phyloP scores from a whole-genome alignment of 2,888 invertebrate species.

The Nudaria mundana region DNA sequence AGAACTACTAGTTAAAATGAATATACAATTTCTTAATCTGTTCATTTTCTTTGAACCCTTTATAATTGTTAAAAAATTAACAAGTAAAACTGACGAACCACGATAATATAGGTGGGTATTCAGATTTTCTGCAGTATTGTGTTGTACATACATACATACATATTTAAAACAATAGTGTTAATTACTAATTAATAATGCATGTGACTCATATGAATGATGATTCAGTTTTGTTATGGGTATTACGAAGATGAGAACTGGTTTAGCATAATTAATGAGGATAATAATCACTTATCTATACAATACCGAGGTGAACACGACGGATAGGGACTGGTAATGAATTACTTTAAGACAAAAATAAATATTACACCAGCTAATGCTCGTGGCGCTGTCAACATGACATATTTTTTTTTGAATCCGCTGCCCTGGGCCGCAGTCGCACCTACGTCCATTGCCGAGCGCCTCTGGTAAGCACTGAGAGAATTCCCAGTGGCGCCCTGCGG shows the following conservation, averaged over 20 bases:
- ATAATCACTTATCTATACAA: not conserved
- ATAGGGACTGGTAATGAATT: not conserved
- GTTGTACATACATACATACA: not conserved
- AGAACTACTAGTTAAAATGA: too few species aligned
- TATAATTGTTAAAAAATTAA: too few species aligned
- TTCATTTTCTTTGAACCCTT: too few species aligned
- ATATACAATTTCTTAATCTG: too few species aligned
- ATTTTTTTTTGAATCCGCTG: too few species aligned
- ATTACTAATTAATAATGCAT: not conserved
- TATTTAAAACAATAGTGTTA: not conserved
- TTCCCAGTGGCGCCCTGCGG: too few species aligned
- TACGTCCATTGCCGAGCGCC: too few species aligned
- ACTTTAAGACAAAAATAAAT: too few species aligned
- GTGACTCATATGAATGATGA: not conserved
- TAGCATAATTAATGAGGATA: not conserved
- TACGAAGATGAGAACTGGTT: not conserved
- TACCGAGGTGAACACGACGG: not conserved
- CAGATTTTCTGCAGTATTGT: too few species aligned
- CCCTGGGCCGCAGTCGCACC: too few species aligned
- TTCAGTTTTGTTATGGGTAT: not conserved
- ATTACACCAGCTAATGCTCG: not conserved
- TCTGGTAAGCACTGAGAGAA: too few species aligned
- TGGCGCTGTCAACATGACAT: not conserved
- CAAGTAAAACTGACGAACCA: too few species aligned
- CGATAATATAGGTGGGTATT: not conserved